These are phyloP conservation scores for Semicossyphus pulcher DNA, from an alignment of 2,113 vertebrate species.

Conservation along the genomic window DNA sequence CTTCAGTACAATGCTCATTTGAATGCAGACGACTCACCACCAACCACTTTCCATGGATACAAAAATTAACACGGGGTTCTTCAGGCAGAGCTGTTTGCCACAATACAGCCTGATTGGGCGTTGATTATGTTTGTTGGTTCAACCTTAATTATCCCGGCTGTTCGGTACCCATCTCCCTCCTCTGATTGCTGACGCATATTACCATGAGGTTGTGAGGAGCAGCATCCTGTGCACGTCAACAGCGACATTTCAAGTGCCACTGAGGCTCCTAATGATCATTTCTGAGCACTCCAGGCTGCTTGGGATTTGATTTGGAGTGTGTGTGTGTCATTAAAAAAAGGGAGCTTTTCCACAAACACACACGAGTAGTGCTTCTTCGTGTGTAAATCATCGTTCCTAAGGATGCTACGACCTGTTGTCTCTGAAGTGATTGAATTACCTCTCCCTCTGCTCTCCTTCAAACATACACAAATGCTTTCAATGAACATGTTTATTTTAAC, in stretches of 20 bases:
- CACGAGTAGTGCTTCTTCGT: slow-evolving; percentile 1
- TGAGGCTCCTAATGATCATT: slow-evolving; percentile 58
- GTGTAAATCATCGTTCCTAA: slow-evolving; percentile 13
- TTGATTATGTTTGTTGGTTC: slow-evolving; percentile 74
- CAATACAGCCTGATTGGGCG: slow-evolving; percentile 67
- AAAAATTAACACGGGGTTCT: slow-evolving; percentile 36
- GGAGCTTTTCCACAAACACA: slow-evolving; percentile 14
- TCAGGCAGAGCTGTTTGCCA: slow-evolving; percentile 43
- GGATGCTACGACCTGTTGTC: not conserved
- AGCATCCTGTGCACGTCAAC: slow-evolving; percentile 31
- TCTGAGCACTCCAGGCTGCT: slow-evolving; percentile 47
- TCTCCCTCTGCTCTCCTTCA: not conserved
- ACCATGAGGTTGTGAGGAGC: slow-evolving; percentile 22
- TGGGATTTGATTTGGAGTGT: slow-evolving; percentile 47
- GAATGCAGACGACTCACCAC: not conserved
- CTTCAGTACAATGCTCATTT: not conserved
- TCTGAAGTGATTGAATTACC: slow-evolving; percentile 38
- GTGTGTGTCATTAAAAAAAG: not conserved
- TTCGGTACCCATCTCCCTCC: slow-evolving; percentile 44
- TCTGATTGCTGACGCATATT: slow-evolving; percentile 57
- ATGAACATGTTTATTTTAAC: not conserved
- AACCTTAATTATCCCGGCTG: slow-evolving; percentile 62
- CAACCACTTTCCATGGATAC: slow-evolving; percentile 17
- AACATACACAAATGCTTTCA: not conserved
- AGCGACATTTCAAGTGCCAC: slow-evolving; percentile 50